A percentile compares a stretch with the other conserved stretches of the same genome.
phyloP scores from a whole-genome alignment of 2,797 vertebrate species.

The Spondyliosoma cantharus region DNA sequence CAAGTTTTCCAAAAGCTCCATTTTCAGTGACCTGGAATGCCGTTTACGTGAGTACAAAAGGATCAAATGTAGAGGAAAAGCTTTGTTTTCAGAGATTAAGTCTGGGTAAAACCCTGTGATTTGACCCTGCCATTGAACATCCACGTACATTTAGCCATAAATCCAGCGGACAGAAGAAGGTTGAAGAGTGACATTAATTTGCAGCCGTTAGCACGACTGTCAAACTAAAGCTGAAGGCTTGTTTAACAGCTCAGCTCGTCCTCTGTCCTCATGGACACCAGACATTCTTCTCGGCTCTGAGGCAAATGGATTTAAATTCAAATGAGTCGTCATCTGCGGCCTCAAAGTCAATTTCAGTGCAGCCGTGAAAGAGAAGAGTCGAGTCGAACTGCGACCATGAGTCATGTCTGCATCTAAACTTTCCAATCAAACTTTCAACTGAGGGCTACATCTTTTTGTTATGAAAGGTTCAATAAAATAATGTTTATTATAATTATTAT shows the following conservation, averaged over 20 bases:
- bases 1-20: too few relatives aligned
- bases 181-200: background rate
- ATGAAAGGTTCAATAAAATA: too few relatives aligned
- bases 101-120: too few relatives aligned
- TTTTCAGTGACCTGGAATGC: too few relatives aligned
- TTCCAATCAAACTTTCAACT: constrained; percentile 9
- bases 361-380: constrained; percentile 22
- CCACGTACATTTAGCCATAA: background rate
- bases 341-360: constrained; percentile 28
- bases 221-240: background rate
- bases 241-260: background rate
- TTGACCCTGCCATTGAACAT: too few relatives aligned
- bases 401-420: constrained; percentile 23
- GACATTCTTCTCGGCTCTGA: constrained; percentile 21
- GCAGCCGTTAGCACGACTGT: background rate
- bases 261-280: background rate
- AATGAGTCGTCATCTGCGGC: background rate
- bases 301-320: constrained; percentile 21
- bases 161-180: too few relatives aligned
- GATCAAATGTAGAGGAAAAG: too few relatives aligned
- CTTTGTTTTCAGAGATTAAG: too few relatives aligned
- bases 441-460: too few relatives aligned
- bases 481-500: too few relatives aligned
- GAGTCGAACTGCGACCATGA: constrained; percentile 3
- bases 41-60: too few relatives aligned